Evolutionary conservation across 2,113 vertebrate genomes (phyloP), one percentile per base, ranked within the genome.

Genomic region (Leuciscus idus): DNA sequence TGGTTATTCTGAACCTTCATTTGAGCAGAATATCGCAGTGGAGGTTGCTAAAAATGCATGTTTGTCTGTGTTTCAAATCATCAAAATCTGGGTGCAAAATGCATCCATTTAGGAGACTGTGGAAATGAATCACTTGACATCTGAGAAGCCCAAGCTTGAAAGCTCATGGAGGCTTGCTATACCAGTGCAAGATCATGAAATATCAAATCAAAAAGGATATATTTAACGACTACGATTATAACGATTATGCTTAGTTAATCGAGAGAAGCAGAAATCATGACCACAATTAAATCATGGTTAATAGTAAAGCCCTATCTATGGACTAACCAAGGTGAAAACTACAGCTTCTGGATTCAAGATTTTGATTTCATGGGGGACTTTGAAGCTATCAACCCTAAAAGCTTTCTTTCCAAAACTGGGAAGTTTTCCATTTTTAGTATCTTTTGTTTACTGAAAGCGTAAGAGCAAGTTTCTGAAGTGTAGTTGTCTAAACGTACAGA

Each of bases 401-500:
- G 55, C 19, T 28, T 28, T 64, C 11, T 28, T 64, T 64, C 13
- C 61, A 13, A 64, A 61, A n/a, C 5, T 13, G 11, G 2, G 61
- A 64, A 3, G 21, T 43, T 73, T n/a, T 73, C 21, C 1, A 75
- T 26, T 75, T 75, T 28, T 48, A 48, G 23, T 15, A 79, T 62
- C 33, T 46, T 80, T 46, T 39, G 57, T 80, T 80, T 26, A n/a
- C 78, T 26, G 12, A 79, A 79, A 23, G 19, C 0, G 1, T 6
- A 64, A 64, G 21, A 46, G 6, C 33, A 11, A 21, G 3, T 11
- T 11, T n/a, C 55, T 57, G 19, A 43, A 5, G 21, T 48, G 79
- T 30, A 1, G 39, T 62, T 86, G 4, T 7, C 5, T 23, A 17
- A 15, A 84, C 86, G 6, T 78, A 79, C 88, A n/a, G 64, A 92